These are phyloP conservation scores for Zelostemma sp. DNA, from an alignment of 1,140 invertebrate species.

Conservation along the genomic window DNA sequence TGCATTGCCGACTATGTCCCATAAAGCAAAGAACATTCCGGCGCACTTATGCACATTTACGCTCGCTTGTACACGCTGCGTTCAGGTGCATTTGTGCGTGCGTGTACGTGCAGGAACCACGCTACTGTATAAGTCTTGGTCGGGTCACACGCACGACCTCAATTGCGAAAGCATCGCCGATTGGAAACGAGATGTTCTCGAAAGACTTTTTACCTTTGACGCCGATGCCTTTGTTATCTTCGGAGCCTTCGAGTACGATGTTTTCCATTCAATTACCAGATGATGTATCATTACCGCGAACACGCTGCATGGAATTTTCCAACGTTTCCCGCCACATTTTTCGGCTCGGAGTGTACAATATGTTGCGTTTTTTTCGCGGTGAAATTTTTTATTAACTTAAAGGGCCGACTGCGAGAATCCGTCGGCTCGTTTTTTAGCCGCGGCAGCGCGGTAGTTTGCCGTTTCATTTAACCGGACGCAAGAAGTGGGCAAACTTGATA, in stretches of 20 bases:
- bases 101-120: slow-evolving; percentile 5
- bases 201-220: slow-evolving; percentile 9
- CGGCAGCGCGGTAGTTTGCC: neutral
- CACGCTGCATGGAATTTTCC: too few relatives aligned
- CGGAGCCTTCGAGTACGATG: neutral
- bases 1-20: slow-evolving; percentile 38
- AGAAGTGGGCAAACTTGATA: neutral
- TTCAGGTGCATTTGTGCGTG: slow-evolving; percentile 23
- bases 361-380: too few relatives aligned
- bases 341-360: too few relatives aligned
- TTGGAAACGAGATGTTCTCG: slow-evolving; percentile 16
- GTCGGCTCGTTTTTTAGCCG: neutral
- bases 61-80: neutral
- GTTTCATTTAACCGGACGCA: neutral
- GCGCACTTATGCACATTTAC: slow-evolving; percentile 33
- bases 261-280: neutral
- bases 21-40: slow-evolving; percentile 38
- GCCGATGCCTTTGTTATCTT: slow-evolving; percentile 16
- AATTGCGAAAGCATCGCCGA: slow-evolving; percentile 14
- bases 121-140: neutral
- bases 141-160: slow-evolving; percentile 4
- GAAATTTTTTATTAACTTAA: neutral
- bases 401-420: neutral
- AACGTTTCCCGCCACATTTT: too few relatives aligned
- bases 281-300: neutral